These are phyloP conservation scores for Pseudorhiza aurosa DNA, from an alignment of 30 jellyfish, hydroid and myxozoan genomes.

Conservation along the genomic window DNA sequence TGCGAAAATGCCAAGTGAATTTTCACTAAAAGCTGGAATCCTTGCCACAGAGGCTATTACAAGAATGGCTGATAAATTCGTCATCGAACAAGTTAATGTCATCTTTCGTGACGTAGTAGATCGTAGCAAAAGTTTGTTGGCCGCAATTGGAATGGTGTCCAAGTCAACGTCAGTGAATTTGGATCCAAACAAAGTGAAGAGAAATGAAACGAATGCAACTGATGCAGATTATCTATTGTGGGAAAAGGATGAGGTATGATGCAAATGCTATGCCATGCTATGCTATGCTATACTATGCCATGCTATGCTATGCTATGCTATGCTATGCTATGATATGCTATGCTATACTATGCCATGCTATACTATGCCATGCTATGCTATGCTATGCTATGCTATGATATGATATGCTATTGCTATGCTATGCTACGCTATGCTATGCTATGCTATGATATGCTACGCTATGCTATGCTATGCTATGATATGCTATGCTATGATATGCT, in stretches of 20 bases:
- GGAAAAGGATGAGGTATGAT: slow-evolving; percentile 28
- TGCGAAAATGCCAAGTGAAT: slow-evolving; percentile 34
- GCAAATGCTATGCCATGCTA: background rate
- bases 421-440: background rate
- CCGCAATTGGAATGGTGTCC: slow-evolving; percentile 52
- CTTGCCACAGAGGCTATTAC: slow-evolving; percentile 12
- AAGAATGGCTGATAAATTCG: slow-evolving; percentile 1
- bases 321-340: background rate
- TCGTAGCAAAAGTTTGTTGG: slow-evolving; percentile 23
- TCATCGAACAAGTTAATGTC: background rate
- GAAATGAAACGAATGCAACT: slow-evolving; percentile 26
- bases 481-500: background rate
- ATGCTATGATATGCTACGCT: background rate
- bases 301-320: background rate
- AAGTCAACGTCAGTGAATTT: slow-evolving; percentile 36
- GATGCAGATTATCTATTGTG: slow-evolving; percentile 7
- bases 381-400: background rate
- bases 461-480: background rate
- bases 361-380: background rate
- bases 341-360: background rate
- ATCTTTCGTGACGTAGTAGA: slow-evolving; percentile 31
- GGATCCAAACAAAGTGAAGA: slow-evolving; percentile 25
- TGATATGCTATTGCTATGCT: background rate
- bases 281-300: background rate
- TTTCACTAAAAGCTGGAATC: slow-evolving; percentile 27